Percentiles rank a stretch among this genome's conserved stretches.
These are phyloP conservation scores for Drosophila watanabei DNA, from an alignment of 1,140 invertebrate genomes.

Conservation along the genomic window DNA sequence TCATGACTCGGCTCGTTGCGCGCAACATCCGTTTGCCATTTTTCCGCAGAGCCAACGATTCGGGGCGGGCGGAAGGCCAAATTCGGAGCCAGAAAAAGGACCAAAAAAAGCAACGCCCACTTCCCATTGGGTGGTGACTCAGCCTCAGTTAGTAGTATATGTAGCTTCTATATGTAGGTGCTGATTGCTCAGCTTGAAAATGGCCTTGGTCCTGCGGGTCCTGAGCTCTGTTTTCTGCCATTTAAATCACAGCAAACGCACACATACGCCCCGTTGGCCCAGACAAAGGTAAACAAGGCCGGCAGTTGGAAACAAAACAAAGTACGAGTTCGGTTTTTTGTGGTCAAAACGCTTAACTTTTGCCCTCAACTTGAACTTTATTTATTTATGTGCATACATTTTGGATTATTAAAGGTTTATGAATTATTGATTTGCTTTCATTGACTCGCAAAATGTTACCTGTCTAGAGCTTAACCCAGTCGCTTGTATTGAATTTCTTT, in stretches of 20 bases:
- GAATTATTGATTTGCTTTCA: conserved; percentile 59
- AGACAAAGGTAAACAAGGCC: conserved; percentile 57
- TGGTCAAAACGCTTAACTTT: conserved; percentile 51
- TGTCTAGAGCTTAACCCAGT: background rate
- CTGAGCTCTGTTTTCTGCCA: conserved; percentile 23
- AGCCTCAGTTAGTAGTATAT: background rate
- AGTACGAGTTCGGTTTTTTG: conserved; percentile 1
- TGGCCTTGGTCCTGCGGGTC: conserved; percentile 39
- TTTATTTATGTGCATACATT: conserved; percentile 66
- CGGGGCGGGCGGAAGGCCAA: conserved; percentile 41
- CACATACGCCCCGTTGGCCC: conserved; percentile 26
- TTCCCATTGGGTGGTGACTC: conserved; percentile 8
- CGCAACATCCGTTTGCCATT: conserved; percentile 70
- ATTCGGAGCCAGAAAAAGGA: conserved; percentile 35
- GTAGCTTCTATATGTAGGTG: conserved; percentile 36
- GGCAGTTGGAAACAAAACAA: conserved; percentile 20
- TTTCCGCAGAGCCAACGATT: conserved; percentile 56
- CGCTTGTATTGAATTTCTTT: background rate
- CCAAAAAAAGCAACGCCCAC: background rate
- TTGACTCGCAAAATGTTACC: background rate
- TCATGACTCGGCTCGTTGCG: conserved; percentile 71
- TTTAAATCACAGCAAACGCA: conserved; percentile 41
- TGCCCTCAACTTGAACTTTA: conserved; percentile 44
- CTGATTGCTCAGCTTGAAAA: conserved; percentile 65
- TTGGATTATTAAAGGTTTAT: conserved; percentile 42